These are phyloP conservation scores for Papilio machaon DNA, from an alignment of 1,140 invertebrate genomes.

Conservation along the genomic window DNA sequence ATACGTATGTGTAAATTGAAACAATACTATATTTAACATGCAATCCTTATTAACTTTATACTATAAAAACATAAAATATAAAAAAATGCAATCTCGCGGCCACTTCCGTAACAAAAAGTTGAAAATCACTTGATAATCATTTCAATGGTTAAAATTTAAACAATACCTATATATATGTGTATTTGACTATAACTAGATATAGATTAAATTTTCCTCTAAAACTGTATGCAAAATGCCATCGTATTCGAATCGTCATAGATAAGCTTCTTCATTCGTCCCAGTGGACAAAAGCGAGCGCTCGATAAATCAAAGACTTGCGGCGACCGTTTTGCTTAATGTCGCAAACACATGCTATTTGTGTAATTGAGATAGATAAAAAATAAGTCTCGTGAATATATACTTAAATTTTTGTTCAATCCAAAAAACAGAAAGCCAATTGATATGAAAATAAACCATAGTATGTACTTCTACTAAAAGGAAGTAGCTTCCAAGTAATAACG, in stretches of 20 bases:
- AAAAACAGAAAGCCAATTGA: background rate
- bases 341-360: background rate
- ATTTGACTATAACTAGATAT: background rate
- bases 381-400: background rate
- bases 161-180: too few relatives aligned
- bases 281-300: background rate
- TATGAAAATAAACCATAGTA: background rate
- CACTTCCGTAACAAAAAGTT: too few relatives aligned
- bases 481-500: too few relatives aligned
- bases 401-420: background rate
- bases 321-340: background rate
- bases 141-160: too few relatives aligned
- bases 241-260: background rate
- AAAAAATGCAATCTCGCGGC: too few relatives aligned
- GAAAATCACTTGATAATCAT: too few relatives aligned
- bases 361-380: background rate
- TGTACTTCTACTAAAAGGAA: too few relatives aligned
- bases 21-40: background rate
- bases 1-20: background rate
- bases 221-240: constrained; percentile 1
- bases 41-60: too few relatives aligned
- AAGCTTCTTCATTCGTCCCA: constrained; percentile 17
- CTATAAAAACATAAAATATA: too few relatives aligned
- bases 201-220: background rate
- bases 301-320: constrained; percentile 2